A percentile compares a stretch with the other conserved stretches of the same genome.
These are phyloP conservation scores for Pogonognathellus flavescens DNA, from an alignment of 1,140 invertebrate genomes.

Conservation along the genomic window DNA sequence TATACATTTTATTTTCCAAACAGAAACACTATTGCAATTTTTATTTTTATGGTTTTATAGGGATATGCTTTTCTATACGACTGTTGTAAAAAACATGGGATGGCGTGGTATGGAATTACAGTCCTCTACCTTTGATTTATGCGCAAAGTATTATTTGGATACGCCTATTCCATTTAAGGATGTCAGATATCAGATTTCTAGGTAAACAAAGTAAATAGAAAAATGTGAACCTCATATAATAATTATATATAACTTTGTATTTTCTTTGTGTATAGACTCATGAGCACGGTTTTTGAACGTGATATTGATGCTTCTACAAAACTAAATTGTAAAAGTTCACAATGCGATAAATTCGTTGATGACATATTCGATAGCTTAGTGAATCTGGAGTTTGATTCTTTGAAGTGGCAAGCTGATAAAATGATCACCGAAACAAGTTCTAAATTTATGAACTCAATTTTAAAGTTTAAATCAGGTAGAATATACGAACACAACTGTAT, in stretches of 20 bases:
- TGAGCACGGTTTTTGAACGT: conserved; percentile 77
- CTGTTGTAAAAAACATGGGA: conserved; percentile 67
- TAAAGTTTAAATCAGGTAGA: conserved; percentile 74
- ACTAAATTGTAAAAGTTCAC: conserved; percentile 71
- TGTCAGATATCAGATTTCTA: conserved; percentile 81
- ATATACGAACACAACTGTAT: no score
- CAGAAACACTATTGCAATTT: neutral
- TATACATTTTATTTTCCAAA: neutral
- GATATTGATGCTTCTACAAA: conserved; percentile 72
- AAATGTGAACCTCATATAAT: no score
- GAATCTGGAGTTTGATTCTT: conserved; percentile 64
- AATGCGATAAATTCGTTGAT: conserved; percentile 70
- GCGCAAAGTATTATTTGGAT: conserved; percentile 69
- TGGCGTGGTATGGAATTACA: conserved; percentile 80
- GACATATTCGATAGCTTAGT: conserved; percentile 57
- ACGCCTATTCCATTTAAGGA: conserved; percentile 83
- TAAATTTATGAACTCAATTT: conserved; percentile 72
- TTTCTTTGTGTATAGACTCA: conserved; percentile 49
- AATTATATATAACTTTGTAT: no score
- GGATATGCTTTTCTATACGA: conserved; percentile 65
- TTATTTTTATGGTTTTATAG: conserved; percentile 51
- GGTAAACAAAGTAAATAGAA: conserved; percentile 70
- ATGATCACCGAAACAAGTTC: conserved; percentile 63
- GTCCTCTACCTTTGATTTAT: conserved; percentile 72
- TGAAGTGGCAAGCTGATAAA: conserved; percentile 63